These are phyloP conservation scores for Cecropterus lyciades DNA, from an alignment of 1,140 invertebrate species.

Conservation along the genomic window DNA sequence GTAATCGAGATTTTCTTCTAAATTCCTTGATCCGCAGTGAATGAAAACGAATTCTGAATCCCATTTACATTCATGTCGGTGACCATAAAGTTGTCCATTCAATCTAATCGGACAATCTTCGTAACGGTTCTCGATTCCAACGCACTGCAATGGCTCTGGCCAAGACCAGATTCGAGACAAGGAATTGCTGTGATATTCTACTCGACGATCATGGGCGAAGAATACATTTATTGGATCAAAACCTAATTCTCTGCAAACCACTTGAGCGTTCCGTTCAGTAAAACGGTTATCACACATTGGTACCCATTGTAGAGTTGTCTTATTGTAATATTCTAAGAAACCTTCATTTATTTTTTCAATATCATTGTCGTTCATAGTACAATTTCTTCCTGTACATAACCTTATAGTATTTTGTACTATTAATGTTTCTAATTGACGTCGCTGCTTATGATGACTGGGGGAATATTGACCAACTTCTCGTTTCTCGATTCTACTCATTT, in stretches of 20 bases:
- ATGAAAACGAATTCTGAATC: slow-evolving; percentile 97
- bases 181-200: slow-evolving; percentile 94
- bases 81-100: slow-evolving; percentile 95
- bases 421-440: slow-evolving; percentile 82
- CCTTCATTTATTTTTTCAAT: slow-evolving; percentile 86
- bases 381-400: slow-evolving; percentile 90
- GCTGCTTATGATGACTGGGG: slow-evolving; percentile 62
- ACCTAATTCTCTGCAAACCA: slow-evolving; percentile 97
- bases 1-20: slow-evolving; percentile 89
- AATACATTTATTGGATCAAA: slow-evolving; percentile 95
- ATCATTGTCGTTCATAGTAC: slow-evolving; percentile 84
- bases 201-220: slow-evolving; percentile 91
- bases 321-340: slow-evolving; percentile 98
- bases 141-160: slow-evolving; percentile 95
- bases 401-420: slow-evolving; percentile 86
- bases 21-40: slow-evolving; percentile 93
- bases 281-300: slow-evolving; percentile 98
- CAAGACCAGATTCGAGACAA: slow-evolving; percentile 95
- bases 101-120: slow-evolving; percentile 95
- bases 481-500: slow-evolving; percentile 75
- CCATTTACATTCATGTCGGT: slow-evolving; percentile 93
- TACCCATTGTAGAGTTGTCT: slow-evolving; percentile 97
- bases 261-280: slow-evolving; percentile 96
- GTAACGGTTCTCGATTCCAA: slow-evolving; percentile 93
- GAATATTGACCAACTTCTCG: slow-evolving; percentile 63